Evolutionary conservation across 2,113 vertebrate genomes (phyloP).

Genomic region (Cynopterus brachyotis): DNA sequence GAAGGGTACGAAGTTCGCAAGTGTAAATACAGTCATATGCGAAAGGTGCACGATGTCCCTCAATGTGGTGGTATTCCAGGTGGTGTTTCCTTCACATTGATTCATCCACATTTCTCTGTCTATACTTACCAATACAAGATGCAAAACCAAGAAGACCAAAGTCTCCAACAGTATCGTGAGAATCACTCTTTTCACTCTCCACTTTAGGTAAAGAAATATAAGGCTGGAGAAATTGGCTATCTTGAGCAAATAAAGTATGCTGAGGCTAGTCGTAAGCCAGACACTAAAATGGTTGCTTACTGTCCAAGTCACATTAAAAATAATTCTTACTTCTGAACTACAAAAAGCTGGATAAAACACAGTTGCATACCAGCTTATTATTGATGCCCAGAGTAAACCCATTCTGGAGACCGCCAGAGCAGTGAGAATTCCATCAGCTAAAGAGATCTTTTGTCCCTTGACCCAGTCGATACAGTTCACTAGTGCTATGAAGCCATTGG

Average conservation of each 20-base stretch:
- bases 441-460: not conserved
- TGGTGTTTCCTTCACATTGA: not conserved
- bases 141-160: not conserved
- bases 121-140: rapidly evolving
- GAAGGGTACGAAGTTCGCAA: not conserved
- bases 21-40: not conserved
- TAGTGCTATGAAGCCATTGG: not conserved
- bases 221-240: conserved; percentile 47
- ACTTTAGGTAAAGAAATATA: conserved; percentile 38
- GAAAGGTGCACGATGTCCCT: rapidly evolving
- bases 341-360: not conserved
- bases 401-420: conserved; percentile 27
- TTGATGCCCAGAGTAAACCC: not conserved
- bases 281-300: not conserved
- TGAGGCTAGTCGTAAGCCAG: conserved; percentile 44
- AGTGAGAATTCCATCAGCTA: not conserved
- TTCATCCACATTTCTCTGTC: too few relatives aligned
- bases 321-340: rapidly evolving
- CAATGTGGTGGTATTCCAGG: not conserved
- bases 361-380: not conserved
- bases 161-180: not conserved
- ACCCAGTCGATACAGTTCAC: not conserved
- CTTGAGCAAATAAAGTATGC: conserved; percentile 64
- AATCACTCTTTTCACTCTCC: conserved; percentile 1
- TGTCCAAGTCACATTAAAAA: rapidly evolving